Conservation (phyloP, 2,113 vertebrate species). For the Hymenochirus boettgeri region DNA sequence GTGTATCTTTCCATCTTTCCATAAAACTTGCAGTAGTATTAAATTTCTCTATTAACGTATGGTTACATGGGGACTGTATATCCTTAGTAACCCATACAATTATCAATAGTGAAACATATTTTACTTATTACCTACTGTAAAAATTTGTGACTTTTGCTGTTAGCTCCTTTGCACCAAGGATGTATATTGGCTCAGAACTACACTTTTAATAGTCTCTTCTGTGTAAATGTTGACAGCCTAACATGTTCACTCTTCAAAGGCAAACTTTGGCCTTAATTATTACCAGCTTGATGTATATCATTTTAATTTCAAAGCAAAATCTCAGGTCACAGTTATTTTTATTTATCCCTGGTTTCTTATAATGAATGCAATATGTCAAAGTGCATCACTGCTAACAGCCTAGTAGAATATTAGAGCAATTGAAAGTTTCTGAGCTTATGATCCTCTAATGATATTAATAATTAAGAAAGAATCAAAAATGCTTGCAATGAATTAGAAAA, state of each 20-base stretch:
- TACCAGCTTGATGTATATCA: constrained; percentile 5
- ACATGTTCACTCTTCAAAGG: not conserved
- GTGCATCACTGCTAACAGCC: not conserved
- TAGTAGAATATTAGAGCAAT: not conserved
- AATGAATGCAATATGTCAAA: constrained; percentile 5
- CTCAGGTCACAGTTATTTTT: not conserved
- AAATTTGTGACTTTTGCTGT: too few relatives aligned
- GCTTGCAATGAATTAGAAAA: too few relatives aligned
- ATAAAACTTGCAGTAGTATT: constrained; percentile 10
- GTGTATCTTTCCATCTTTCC: constrained; percentile 24
- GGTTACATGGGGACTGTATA: constrained; percentile 3
- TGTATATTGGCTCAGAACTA: too few relatives aligned
- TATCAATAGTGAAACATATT: not conserved
- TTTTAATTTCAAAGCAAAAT: not conserved
- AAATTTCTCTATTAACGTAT: constrained; percentile 4
- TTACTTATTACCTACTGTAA: not conserved
- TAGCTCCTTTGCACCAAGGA: too few relatives aligned
- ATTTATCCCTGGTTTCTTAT: constrained; percentile 10
- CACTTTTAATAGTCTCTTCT: too few relatives aligned
- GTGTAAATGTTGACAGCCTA: not conserved
- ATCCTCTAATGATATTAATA: too few relatives aligned
- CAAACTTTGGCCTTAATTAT: not conserved
- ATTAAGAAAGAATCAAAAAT: too few relatives aligned
- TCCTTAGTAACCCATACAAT: not conserved
- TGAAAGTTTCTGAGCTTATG: not conserved